These are phyloP conservation scores for Podiceps cristatus DNA, from an alignment of 2,113 vertebrate genomes.

Conservation along the genomic window DNA sequence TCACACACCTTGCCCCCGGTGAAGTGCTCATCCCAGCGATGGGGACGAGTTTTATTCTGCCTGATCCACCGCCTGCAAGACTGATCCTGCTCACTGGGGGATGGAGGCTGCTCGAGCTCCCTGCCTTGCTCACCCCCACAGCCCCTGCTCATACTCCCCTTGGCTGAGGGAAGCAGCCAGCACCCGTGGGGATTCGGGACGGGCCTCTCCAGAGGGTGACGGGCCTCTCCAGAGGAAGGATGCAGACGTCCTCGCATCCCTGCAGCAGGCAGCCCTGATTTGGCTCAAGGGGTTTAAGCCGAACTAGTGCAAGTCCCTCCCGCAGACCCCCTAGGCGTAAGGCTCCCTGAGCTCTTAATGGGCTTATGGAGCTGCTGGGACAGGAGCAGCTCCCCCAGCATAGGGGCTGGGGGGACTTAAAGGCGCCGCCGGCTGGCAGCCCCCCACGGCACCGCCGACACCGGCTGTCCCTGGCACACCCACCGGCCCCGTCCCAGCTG, in stretches of 20 bases:
- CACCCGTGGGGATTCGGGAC: accelerated
- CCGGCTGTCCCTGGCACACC: neutral
- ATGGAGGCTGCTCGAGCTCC: neutral
- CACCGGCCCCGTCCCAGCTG: accelerated
- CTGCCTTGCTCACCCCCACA: neutral
- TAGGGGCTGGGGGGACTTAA: neutral
- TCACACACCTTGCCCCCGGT: neutral
- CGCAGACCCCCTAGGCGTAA: constrained; percentile 31
- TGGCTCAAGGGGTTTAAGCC: neutral
- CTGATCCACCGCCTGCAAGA: accelerated
- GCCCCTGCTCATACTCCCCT: neutral
- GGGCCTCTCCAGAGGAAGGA: neutral
- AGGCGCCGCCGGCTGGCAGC: neutral
- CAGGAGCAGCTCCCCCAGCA: neutral
- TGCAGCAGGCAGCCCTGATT: accelerated
- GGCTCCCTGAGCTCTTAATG: constrained; percentile 59
- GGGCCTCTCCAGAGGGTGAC: accelerated
- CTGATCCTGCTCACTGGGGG: neutral
- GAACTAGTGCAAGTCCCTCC: constrained; percentile 34
- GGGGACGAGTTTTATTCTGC: neutral
- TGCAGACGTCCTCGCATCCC: accelerated
- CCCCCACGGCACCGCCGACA: accelerated
- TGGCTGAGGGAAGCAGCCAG: accelerated
- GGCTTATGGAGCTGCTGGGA: neutral
- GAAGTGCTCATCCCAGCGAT: accelerated